Evolutionary conservation across 2,888 invertebrate species (phyloP), one percentile per base, ranked within the genome.

Genomic region (Leucozona laternaria): DNA sequence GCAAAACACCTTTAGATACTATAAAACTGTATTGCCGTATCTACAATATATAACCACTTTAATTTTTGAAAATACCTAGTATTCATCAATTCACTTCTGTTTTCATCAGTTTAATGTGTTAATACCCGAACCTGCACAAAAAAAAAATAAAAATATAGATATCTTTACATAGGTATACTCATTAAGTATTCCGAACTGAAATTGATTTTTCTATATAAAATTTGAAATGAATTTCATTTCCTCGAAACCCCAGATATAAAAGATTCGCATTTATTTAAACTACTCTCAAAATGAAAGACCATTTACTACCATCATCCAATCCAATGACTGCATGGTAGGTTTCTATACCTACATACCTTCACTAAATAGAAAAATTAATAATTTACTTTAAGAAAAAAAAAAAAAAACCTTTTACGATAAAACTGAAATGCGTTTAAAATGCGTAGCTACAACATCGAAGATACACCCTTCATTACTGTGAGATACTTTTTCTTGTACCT

Each of bases 281-380:
- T 60, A 17, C 45, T 64, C 13, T 13, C 28, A 3, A 40, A 64
- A 64, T 45, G 40, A 64, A 64, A 64, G 25, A n/a, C 45, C 64
- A 45, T 25, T 64, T 64, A 3, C 28, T 40, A 3, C 53, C 25
- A 28, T n/a, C n/a, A n/a, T n/a, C n/a, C n/a, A n/a, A n/a, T 6
- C 64, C 28, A 6, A 28, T 28, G 22, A 4, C 8, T 37, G 7
- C n/a, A n/a, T 2, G 4, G 22, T 7, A 22, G n/a, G 13, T 4
- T 4, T 31, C 3, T 22, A n/a, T n/a, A n/a, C 55, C 17, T 17
- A 28, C 55, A 25, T 11, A 2, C 43, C 22, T 76, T 80, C 60
- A 50, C 53, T 60, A 84, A 84, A 84, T 84, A 79, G 84, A 80
- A 84, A 76, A 84, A 77, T 84, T 79, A 84, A 84, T 80, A 84